Conservation (phyloP, 2,113 vertebrate genomes). For the Nicator chloris region DNA sequence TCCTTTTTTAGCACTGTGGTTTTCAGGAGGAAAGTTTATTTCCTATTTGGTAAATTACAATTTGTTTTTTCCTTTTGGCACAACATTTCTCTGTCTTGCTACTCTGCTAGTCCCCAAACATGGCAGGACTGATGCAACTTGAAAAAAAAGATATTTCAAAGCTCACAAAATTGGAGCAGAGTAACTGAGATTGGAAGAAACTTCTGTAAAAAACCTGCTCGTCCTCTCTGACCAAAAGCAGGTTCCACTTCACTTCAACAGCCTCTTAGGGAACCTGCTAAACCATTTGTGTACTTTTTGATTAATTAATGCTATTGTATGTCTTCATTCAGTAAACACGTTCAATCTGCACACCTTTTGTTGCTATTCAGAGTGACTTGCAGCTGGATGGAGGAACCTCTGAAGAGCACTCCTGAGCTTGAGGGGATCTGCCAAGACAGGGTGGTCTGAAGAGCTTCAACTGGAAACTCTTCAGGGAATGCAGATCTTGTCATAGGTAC, state of each 20-base stretch:
- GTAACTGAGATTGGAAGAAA: background rate
- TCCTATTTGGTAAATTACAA: background rate
- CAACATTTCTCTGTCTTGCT: background rate
- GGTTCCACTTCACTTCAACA: background rate
- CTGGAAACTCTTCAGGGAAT: background rate
- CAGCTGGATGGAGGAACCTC: background rate
- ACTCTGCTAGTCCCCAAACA: background rate
- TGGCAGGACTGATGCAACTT: background rate
- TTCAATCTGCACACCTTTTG: background rate
- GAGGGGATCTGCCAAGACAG: background rate
- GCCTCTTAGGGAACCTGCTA: background rate
- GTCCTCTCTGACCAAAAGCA: background rate
- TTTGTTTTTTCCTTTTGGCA: background rate
- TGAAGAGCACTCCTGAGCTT: background rate
- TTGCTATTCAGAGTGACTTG: background rate
- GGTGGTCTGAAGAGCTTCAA: background rate
- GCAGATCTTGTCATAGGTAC: background rate
- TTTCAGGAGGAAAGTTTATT: slow-evolving; percentile 30
- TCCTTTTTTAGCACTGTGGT: background rate
- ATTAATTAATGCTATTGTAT: background rate
- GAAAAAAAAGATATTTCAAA: background rate
- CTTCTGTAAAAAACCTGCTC: background rate
- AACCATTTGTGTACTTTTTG: background rate
- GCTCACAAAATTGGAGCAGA: background rate
- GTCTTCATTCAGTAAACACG: background rate